Percentiles rank a stretch among this genome's conserved stretches.
Conservation (phyloP, 2,797 vertebrate species). For the Alca torda region DNA sequence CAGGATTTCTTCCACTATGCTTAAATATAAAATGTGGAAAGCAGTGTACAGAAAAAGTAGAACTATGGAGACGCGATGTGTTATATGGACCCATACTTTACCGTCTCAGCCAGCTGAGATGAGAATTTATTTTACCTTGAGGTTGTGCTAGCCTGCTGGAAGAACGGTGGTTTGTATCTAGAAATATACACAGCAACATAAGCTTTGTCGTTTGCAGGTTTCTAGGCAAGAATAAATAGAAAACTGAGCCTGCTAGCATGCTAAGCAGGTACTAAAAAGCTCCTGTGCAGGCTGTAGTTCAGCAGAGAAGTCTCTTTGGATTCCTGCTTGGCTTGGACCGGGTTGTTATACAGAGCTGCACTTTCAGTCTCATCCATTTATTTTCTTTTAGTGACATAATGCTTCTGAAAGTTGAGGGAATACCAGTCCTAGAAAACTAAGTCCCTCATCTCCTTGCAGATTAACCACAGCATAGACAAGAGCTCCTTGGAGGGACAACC, state of each 20-base stretch:
- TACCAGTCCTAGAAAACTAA: background rate
- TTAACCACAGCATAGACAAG: background rate
- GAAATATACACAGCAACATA: background rate
- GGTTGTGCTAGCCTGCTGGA: background rate
- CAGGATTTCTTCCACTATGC: background rate
- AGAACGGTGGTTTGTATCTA: background rate
- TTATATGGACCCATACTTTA: background rate
- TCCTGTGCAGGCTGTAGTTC: background rate
- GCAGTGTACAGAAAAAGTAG: background rate
- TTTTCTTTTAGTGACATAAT: background rate
- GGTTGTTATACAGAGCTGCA: background rate
- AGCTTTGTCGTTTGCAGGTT: background rate
- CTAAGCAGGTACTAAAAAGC: background rate
- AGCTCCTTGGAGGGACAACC: background rate
- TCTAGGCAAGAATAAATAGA: conserved; percentile 25
- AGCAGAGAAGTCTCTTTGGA: background rate
- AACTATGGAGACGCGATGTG: background rate
- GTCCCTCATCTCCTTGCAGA: background rate
- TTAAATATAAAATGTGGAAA: background rate
- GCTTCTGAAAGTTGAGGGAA: background rate
- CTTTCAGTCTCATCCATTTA: background rate
- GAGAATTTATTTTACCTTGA: background rate
- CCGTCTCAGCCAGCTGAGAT: background rate
- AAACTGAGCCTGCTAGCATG: background rate
- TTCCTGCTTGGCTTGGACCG: background rate